A percentile compares a stretch with the other conserved stretches of the same genome.
Conservation (phyloP, 92 coral and sea anemone genomes). For the Bergia puertoricense region DNA sequence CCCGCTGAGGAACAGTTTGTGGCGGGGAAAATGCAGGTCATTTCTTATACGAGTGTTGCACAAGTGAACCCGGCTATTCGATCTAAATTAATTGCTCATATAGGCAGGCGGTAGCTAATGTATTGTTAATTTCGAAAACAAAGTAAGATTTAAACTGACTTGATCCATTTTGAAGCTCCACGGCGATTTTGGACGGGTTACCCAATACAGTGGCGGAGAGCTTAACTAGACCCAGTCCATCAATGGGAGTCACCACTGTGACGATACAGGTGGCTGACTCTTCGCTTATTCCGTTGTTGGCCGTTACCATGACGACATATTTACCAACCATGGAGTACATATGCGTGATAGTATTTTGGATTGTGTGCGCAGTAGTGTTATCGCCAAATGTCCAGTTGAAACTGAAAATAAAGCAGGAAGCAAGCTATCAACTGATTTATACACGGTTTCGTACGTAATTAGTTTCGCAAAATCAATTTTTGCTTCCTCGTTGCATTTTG, state of each 20-base stretch:
- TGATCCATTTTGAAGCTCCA: constrained; percentile 23
- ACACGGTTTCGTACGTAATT: not conserved
- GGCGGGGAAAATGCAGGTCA: too few species aligned
- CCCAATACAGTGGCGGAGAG: not conserved
- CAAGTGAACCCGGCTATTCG: too few species aligned
- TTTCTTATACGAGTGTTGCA: too few species aligned
- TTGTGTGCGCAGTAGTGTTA: not conserved
- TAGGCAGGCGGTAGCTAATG: not conserved
- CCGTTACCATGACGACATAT: constrained; percentile 8
- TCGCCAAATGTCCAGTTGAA: constrained; percentile 29
- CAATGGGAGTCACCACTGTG: not conserved
- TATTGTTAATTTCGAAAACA: not conserved
- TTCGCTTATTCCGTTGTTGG: not conserved
- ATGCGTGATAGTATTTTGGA: not conserved
- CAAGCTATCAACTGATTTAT: not conserved
- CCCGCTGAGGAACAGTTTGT: too few species aligned
- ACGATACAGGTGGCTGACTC: constrained; percentile 9
- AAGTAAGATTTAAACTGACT: not conserved
- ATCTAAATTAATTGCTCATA: too few species aligned
- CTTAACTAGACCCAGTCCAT: not conserved
- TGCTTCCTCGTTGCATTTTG: not conserved
- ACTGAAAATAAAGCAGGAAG: not conserved
- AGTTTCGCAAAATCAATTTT: not conserved
- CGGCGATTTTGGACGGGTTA: not conserved
- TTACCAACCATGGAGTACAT: not conserved